Conservation (phyloP, 1,140 invertebrate genomes). For the Drepana arcuata region DNA sequence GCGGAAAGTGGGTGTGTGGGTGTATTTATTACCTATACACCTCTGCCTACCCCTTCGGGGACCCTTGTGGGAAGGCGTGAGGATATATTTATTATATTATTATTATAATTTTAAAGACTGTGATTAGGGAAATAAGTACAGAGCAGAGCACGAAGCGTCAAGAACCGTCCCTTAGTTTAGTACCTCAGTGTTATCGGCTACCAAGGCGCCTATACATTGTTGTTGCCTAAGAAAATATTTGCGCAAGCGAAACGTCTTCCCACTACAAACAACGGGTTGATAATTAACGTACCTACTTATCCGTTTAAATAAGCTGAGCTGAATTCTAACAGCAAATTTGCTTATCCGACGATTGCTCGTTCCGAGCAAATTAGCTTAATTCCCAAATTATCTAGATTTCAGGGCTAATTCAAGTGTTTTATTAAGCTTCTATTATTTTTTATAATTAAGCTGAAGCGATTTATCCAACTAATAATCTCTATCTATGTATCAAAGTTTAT, state of each 20-base stretch:
- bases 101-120: too few species aligned
- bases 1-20: too few species aligned
- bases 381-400: not conserved
- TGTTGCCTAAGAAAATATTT: conserved; percentile 2
- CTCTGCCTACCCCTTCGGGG: too few species aligned
- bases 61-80: too few species aligned
- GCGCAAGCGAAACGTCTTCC: conserved; percentile 1
- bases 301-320: conserved; percentile 1
- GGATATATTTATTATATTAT: too few species aligned
- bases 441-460: not conserved
- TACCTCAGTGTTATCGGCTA: too few species aligned
- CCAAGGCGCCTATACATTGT: too few species aligned
- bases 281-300: conserved; percentile 5
- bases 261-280: conserved; percentile 1
- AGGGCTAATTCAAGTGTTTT: too few species aligned
- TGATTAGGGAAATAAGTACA: too few species aligned
- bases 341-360: not conserved
- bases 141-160: too few species aligned
- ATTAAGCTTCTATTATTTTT: not conserved
- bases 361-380: not conserved
- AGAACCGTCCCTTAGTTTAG: too few species aligned
- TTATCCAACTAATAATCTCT: not conserved
- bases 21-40: too few species aligned
- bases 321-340: conserved; percentile 1
- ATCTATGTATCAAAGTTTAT: not conserved